Conservation (phyloP, 2,888 invertebrate species). For the Anodontia alba region DNA sequence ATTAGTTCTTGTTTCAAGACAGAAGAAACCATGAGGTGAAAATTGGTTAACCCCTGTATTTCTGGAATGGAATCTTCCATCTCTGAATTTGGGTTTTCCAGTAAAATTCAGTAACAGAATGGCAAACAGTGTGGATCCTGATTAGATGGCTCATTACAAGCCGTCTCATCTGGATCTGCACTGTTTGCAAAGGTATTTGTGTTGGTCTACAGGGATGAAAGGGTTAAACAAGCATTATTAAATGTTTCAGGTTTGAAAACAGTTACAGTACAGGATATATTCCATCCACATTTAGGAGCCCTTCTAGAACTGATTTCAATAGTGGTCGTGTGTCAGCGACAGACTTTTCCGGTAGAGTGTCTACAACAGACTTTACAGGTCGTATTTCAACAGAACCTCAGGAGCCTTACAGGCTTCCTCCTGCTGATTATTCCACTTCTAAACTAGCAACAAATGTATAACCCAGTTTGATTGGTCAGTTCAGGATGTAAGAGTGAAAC, state of each 20-base stretch:
- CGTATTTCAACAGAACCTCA: conserved; percentile 55
- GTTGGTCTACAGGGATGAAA: no score
- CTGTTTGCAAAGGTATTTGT: no score
- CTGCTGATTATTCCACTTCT: conserved; percentile 71
- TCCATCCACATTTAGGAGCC: conserved; percentile 68
- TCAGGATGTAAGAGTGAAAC: conserved; percentile 9
- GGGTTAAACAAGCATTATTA: no score
- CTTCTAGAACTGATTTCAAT: conserved; percentile 64
- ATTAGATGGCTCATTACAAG: no score
- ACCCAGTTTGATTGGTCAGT: conserved; percentile 51
- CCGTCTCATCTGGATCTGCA: no score
- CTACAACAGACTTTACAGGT: conserved; percentile 60
- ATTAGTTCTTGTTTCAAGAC: no score
- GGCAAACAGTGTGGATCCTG: no score
- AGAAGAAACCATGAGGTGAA: no score
- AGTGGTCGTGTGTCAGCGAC: conserved; percentile 50
- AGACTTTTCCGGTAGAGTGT: conserved; percentile 53
- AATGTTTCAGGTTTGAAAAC: conserved; percentile 54
- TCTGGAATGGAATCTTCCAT: no score
- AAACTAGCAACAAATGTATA: conserved; percentile 80
- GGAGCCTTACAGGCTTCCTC: conserved; percentile 69
- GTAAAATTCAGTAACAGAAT: no score
- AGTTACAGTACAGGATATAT: conserved; percentile 68
- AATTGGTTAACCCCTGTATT: no score
- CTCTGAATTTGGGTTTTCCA: no score